These are phyloP conservation scores for Pygoscelis antarcticus DNA, from an alignment of 2,113 vertebrate genomes.

Conservation along the genomic window DNA sequence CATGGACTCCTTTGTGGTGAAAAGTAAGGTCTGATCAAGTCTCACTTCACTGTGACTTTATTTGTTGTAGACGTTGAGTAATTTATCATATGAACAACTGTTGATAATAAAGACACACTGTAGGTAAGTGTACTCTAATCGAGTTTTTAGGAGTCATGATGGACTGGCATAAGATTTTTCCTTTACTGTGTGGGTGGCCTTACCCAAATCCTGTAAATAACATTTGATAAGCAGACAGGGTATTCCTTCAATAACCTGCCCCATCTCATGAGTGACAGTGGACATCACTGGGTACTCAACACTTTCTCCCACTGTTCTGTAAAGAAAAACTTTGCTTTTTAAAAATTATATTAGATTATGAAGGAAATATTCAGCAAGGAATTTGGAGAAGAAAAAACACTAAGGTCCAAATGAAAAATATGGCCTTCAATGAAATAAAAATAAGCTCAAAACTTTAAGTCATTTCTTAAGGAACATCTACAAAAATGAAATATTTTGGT, in stretches of 20 bases:
- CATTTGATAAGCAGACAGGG: neutral
- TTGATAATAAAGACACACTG: neutral
- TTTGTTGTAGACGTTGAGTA: neutral
- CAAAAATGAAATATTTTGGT: neutral
- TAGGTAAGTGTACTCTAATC: neutral
- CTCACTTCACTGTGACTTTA: neutral
- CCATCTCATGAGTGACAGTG: neutral
- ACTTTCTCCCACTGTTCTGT: neutral
- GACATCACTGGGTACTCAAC: neutral
- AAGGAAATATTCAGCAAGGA: neutral
- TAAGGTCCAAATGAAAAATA: neutral
- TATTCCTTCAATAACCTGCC: neutral
- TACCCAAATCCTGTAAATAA: neutral
- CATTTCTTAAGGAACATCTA: neutral
- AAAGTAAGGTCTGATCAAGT: neutral
- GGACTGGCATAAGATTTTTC: neutral
- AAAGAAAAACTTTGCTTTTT: neutral
- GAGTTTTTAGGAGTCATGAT: neutral
- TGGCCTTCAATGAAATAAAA: neutral
- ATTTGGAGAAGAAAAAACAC: neutral
- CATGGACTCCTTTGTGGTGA: neutral
- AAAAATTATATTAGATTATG: neutral
- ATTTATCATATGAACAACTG: neutral
- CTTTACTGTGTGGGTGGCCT: neutral
- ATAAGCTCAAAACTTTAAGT: neutral